phyloP scores from a whole-genome alignment of 92 coral and sea anemone species.

The Scolanthus callimorphus region DNA sequence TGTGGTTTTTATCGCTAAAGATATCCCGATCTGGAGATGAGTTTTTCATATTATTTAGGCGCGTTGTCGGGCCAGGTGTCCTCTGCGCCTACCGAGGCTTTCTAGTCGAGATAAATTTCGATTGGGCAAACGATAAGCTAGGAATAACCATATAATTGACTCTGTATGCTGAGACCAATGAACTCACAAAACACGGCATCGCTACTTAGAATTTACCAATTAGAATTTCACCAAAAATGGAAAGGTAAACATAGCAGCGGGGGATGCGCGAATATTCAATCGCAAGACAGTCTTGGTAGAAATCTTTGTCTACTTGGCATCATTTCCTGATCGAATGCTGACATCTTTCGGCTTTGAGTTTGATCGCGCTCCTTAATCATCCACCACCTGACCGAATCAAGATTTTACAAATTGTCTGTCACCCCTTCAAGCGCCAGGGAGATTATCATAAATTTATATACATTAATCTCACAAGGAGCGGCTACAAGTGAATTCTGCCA shows the following conservation, averaged over 20 bases:
- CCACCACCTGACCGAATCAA: background rate
- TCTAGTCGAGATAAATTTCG: background rate
- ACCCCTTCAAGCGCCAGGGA: background rate
- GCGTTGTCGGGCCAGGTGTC: background rate
- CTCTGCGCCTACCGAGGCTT: background rate
- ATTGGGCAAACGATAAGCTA: constrained; percentile 1
- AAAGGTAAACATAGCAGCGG: constrained; percentile 1
- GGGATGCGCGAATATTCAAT: background rate
- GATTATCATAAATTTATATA: constrained; percentile 3
- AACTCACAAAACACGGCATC: background rate
- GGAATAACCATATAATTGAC: constrained; percentile 3
- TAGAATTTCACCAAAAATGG: background rate
- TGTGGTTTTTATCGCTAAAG: background rate
- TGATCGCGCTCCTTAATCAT: background rate
- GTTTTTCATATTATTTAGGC: background rate
- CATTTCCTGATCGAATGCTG: background rate
- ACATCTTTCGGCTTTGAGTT: background rate
- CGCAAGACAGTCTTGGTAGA: background rate
- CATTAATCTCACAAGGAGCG: background rate
- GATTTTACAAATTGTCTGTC: background rate
- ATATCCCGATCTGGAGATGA: background rate
- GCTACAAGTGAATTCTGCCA: too few relatives aligned
- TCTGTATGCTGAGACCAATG: constrained; percentile 1
- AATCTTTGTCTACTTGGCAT: background rate
- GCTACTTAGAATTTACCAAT: constrained; percentile 1